Base-by-base conservation (phyloP, 2,888 invertebrate genomes). In the Netelia inedita region DNA sequence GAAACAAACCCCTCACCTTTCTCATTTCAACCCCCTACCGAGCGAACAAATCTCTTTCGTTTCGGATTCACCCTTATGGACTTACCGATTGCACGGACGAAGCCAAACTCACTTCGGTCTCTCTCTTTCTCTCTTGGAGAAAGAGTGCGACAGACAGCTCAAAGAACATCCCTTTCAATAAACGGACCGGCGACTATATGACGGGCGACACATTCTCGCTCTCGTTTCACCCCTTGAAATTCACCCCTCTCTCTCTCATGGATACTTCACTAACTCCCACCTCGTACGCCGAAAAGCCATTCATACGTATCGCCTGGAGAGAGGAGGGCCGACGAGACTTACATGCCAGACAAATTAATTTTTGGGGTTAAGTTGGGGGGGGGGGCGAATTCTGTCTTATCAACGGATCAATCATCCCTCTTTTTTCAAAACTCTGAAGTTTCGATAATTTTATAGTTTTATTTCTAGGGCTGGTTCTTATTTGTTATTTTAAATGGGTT, bases 91-190 rank as follows among this genome's bases (percentile, higher is more conserved):
- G 63, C 73, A 68, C 72, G 53, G 75, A 55, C 46, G 66, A 35
- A 43, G 50, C 75, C 59, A 72, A 71, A 72, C 57, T 50, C 79
- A 23, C 79, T 75, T 61, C 10, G 55, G n/a, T 68, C 61, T 55
- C 43, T 6, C 79, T 16, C 75, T 74, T 66, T 61, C 10, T 61
- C 21, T 68, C 61, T 55, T 19, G 8, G 69, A 50, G 68, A 65
- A 66, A 73, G 16, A 46, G 14, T 21, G 53, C 35, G 69, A 46
- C 28, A 19, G 61, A 63, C 63, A 73, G 71, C 59, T n/a, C 19
- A 71, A 61, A 73, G 81, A 61, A 68, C 81, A 81, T 85, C 84
- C 59, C 79, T 82, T 82, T 85, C 82, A 85, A 85, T 79, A 80
- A 85, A 82, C 74, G 78, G 46, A 16, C 79, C 79, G 65, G 71